Base-by-base conservation (phyloP, 2,888 invertebrate species). In the Vannuccia rotundouncinata region DNA sequence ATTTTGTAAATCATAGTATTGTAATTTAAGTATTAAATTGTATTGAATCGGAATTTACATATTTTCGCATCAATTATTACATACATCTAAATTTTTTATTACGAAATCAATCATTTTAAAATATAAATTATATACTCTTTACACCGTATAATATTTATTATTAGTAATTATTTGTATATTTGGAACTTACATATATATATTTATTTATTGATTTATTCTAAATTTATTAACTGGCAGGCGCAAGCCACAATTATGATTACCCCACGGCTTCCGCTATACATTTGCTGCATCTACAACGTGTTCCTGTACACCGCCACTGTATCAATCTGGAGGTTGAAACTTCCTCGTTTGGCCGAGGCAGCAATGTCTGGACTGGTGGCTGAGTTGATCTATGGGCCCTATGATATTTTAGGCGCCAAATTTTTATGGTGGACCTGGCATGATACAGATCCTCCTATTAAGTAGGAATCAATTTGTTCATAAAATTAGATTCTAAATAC, bases 361-460 rank as follows among this genome's bases (percentile, higher is more conserved):
- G 76, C 78, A 5, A n/a, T 80, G n/a, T 31, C 78, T 10, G 80
- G 80, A 1, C 30, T 80, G 0, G 27, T 79, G 27, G 80, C 59
- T 2, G 31, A 45, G 25, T 29, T 80, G 29, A 80, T 80, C 59
- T 80, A 80, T 29, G 31, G 29, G 28, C 79, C 78, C n/a, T 80
- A 80, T 29, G 80, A 80, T 30, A 29, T 80, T 5, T 80, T 80
- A 25, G 80, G 80, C 10, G 60, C 30, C 29, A 80, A 80, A 30
- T 78, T 79, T 45, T 29, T 80, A 22, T 80, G 80, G 80, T 80
- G 80, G 80, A 80, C 80, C 13, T 80, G 80, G 80, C 80, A 80
- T 45, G 78, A 78, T 17, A 80, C 80, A 0, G 80, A 80, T 31
- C 80, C 80, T 29, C 80, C 80, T 79, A 80, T 80, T 29, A 31